Conservation (phyloP, 2,113 vertebrate genomes). For the Ochotona curzoniae region DNA sequence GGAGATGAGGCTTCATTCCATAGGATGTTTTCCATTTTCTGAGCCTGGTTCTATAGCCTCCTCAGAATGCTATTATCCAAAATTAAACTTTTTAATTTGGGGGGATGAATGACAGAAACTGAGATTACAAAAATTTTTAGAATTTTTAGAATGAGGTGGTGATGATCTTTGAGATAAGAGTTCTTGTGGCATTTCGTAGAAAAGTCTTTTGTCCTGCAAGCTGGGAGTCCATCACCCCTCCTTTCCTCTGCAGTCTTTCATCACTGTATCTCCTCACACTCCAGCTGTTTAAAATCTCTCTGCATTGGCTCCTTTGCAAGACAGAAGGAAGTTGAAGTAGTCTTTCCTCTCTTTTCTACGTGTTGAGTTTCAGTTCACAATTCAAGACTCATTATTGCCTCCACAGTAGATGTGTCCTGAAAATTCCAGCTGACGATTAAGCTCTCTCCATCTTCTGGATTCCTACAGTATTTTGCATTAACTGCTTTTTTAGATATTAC, state of each 20-base stretch:
- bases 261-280: background rate
- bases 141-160: background rate
- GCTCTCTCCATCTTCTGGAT: background rate
- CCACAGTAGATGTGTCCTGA: background rate
- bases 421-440: background rate
- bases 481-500: background rate
- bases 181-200: constrained; percentile 18
- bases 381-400: background rate
- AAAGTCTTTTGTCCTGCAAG: background rate
- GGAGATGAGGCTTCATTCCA: background rate
- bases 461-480: background rate
- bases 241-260: background rate
- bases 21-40: constrained; percentile 12
- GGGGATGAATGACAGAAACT: background rate
- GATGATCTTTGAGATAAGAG: background rate
- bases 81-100: background rate
- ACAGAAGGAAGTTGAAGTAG: background rate
- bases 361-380: background rate
- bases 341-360: background rate
- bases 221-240: background rate
- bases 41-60: background rate
- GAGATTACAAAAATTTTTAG: constrained; percentile 3
- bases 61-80: background rate
- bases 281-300: background rate
- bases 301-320: background rate